These are phyloP conservation scores for Cerceris ruficornis DNA, from an alignment of 2,888 invertebrate species.

Conservation along the genomic window DNA sequence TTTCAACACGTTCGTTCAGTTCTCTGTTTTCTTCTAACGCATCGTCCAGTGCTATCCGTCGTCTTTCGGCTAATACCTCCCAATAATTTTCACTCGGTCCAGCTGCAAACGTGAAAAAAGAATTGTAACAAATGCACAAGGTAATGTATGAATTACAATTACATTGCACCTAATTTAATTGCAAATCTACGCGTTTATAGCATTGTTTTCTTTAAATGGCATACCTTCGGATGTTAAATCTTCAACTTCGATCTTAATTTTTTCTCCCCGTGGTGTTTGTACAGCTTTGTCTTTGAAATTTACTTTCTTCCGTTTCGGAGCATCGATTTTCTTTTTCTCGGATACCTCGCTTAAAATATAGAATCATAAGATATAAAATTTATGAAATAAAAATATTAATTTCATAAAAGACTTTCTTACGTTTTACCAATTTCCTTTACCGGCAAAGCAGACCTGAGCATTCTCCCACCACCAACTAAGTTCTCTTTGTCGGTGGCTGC, in stretches of 20 bases:
- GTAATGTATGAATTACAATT: not conserved
- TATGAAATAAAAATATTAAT: not conserved
- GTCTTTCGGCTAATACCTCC: conserved; percentile 89
- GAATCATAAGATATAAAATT: not conserved
- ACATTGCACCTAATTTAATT: not conserved
- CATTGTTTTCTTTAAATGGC: not conserved
- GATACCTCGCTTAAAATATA: conserved; percentile 59
- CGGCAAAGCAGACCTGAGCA: conserved; percentile 67
- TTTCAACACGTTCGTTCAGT: conserved; percentile 84
- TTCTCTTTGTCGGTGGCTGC: conserved; percentile 90
- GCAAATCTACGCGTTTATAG: not conserved
- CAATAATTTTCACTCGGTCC: conserved; percentile 90
- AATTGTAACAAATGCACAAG: no score
- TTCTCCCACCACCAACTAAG: conserved; percentile 86
- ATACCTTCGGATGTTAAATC: conserved; percentile 87
- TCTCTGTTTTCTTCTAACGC: conserved; percentile 88
- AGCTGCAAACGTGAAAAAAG: conserved; percentile 72
- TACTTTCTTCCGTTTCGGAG: conserved; percentile 76
- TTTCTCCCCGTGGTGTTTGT: conserved; percentile 83
- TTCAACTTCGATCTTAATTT: conserved; percentile 84
- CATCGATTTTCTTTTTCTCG: conserved; percentile 60
- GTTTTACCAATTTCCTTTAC: conserved; percentile 46
- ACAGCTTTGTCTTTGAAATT: conserved; percentile 82
- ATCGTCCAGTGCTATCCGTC: conserved; percentile 88
- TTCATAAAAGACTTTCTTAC: conserved; percentile 24